Conservation (phyloP, 2,888 invertebrate species). For the Nowickia ferox region DNA sequence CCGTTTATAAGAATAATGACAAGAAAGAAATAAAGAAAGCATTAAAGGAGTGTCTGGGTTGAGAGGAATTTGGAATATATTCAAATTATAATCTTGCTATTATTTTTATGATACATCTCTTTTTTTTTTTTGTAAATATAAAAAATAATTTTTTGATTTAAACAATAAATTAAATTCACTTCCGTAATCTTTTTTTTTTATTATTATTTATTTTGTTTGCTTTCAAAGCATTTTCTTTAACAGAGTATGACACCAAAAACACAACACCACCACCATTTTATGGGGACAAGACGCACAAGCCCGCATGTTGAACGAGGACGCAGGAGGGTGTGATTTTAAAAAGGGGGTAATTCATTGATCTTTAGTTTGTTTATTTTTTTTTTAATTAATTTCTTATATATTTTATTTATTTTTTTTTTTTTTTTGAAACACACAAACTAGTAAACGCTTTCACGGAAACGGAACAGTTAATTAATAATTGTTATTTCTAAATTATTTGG, state of each 20-base stretch:
- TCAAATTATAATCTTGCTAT: conserved; percentile 40
- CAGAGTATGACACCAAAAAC: conserved; percentile 44
- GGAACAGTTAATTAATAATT: conserved; percentile 10
- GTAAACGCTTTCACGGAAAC: background rate
- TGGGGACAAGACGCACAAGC: conserved; percentile 39
- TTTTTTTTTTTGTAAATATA: conserved; percentile 12
- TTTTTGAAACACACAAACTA: conserved; percentile 12
- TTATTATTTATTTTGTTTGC: conserved; percentile 1
- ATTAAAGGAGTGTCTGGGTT: conserved; percentile 25
- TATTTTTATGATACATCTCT: conserved; percentile 62
- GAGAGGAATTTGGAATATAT: conserved; percentile 3
- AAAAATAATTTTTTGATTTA: conserved; percentile 30
- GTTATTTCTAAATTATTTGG: background rate
- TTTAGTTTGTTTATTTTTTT: conserved; percentile 10
- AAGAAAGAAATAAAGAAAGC: conserved; percentile 35
- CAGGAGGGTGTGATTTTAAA: conserved; percentile 31
- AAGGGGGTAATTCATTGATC: conserved; percentile 15
- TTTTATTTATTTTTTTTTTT: background rate
- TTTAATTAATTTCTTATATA: background rate
- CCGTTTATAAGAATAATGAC: background rate
- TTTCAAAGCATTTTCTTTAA: conserved; percentile 44
- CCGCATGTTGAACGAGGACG: conserved; percentile 31
- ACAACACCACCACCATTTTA: conserved; percentile 67
- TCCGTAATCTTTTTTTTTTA: conserved; percentile 48
- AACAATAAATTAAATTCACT: conserved; percentile 64